These are phyloP conservation scores for Indicator indicator DNA, from an alignment of 2,113 vertebrate species.

Conservation along the genomic window DNA sequence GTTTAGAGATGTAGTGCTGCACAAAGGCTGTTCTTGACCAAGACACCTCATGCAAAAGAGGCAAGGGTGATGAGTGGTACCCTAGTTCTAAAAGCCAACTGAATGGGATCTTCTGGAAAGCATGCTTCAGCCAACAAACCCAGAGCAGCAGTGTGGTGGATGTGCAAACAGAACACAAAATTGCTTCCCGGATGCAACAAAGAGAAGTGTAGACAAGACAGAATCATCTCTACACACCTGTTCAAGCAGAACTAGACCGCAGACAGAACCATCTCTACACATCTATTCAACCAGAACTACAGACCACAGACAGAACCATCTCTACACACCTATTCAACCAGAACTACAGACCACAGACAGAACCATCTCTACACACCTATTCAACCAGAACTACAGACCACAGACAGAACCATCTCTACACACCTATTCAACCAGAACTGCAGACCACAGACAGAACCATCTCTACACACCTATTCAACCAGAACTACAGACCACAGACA, in stretches of 20 bases:
- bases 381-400: neutral
- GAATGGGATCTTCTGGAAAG: neutral
- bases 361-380: neutral
- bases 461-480: neutral
- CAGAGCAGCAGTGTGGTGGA: neutral
- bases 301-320: neutral
- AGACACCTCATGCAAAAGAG: neutral
- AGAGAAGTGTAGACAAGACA: neutral
- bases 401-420: no score
- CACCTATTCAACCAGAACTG: neutral
- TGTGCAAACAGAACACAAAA: neutral
- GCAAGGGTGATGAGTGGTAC: neutral
- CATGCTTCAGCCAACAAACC: neutral
- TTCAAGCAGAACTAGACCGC: neutral
- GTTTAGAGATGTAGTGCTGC: neutral
- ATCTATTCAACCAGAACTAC: neutral
- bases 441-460: neutral
- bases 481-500: neutral
- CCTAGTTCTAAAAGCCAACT: neutral
- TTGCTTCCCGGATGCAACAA: neutral
- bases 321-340: neutral
- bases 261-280: no score
- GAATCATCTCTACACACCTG: neutral
- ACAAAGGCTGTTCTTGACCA: neutral
- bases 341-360: neutral